These are phyloP conservation scores for Etheostoma perlongum DNA, from an alignment of 2,797 vertebrate species.

Conservation along the genomic window DNA sequence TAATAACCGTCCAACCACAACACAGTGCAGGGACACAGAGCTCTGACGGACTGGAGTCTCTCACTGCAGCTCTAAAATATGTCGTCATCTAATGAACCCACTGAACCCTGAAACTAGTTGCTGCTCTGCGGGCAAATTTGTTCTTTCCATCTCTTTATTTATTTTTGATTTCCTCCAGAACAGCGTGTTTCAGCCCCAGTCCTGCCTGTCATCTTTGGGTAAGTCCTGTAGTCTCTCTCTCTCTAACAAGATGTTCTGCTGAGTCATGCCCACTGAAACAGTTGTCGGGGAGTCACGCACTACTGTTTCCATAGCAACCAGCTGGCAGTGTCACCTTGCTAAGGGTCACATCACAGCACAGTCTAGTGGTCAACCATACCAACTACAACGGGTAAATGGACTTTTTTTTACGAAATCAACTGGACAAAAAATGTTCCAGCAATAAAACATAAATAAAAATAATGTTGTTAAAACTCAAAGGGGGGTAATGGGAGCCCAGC, in stretches of 20 bases:
- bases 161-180: neutral
- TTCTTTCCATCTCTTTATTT: neutral
- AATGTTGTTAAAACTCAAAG: neutral
- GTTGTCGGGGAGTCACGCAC: conserved; percentile 66
- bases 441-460: neutral
- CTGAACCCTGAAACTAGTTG: conserved; percentile 20
- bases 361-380: conserved; percentile 47
- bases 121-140: neutral
- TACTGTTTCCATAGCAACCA: conserved; percentile 80
- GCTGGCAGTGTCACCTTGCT: conserved; percentile 72
- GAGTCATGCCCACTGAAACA: conserved; percentile 75
- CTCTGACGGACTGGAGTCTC: conserved; percentile 6
- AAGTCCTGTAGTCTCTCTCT: conserved; percentile 1
- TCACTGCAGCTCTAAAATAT: conserved; percentile 41
- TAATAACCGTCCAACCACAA: neutral
- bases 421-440: neutral
- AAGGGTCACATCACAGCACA: conserved; percentile 22
- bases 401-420: neutral
- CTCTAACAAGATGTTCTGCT: conserved; percentile 65
- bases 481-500: neutral
- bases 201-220: conserved; percentile 14
- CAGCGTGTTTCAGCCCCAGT: neutral
- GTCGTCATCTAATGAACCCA: conserved; percentile 32
- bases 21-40: conserved; percentile 2
- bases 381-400: conserved; percentile 14